These are phyloP conservation scores for Isichthys henryi DNA, from an alignment of 2,113 vertebrate species.

Conservation along the genomic window DNA sequence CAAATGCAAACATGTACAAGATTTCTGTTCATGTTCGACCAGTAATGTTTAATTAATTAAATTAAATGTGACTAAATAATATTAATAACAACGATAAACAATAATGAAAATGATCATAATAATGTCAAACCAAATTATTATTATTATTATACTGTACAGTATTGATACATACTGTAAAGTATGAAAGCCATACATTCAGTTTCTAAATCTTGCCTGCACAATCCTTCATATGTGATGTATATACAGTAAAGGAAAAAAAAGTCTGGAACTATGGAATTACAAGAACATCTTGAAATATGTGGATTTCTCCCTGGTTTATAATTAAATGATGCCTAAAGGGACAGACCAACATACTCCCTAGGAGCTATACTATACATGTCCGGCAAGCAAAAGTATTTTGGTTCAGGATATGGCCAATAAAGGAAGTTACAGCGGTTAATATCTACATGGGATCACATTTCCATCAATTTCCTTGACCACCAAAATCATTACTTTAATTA, in stretches of 20 bases:
- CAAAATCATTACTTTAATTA: neutral
- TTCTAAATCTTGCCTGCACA: neutral
- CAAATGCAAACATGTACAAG: neutral
- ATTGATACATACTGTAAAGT: too few species aligned
- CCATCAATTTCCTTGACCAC: neutral
- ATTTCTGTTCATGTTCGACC: neutral
- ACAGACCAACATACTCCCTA: neutral
- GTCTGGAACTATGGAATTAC: neutral
- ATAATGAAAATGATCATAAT: neutral
- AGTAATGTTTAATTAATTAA: neutral
- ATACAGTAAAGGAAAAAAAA: neutral
- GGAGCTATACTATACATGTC: neutral
- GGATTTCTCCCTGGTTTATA: neutral
- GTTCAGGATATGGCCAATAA: neutral
- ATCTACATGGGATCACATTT: neutral
- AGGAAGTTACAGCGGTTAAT: neutral
- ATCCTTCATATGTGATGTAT: neutral
- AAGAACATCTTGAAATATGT: neutral
- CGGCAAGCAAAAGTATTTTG: neutral
- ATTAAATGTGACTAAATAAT: neutral
- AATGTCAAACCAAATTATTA: neutral
- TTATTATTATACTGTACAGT: too few species aligned
- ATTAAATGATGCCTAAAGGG: neutral
- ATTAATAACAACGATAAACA: neutral
- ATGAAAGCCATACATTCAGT: neutral